phyloP scores from a whole-genome alignment of 2,888 invertebrate genomes.

The Copidosoma aretas region DNA sequence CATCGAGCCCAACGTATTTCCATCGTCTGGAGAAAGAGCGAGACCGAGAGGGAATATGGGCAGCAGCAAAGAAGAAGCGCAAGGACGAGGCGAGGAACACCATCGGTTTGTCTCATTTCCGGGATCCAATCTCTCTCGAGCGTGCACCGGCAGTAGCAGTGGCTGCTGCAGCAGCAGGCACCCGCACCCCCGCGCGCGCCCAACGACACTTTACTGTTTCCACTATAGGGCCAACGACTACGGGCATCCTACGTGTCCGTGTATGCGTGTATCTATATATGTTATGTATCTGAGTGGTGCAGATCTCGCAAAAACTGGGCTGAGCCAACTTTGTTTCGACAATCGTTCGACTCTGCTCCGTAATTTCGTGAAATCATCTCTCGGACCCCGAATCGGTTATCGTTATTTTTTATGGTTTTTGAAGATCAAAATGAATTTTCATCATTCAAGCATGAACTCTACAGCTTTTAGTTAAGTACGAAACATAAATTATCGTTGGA shows the following conservation, averaged over 20 bases:
- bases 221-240: slow-evolving; percentile 10
- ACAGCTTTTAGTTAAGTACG: too few species aligned
- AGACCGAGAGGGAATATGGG: slow-evolving; percentile 3
- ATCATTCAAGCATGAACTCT: too few species aligned
- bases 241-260: not conserved
- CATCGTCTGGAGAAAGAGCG: slow-evolving; percentile 40
- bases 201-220: slow-evolving; percentile 40
- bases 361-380: too few species aligned
- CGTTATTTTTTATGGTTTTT: too few species aligned
- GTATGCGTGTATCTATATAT: too few species aligned
- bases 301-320: slow-evolving; percentile 21
- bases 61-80: slow-evolving; percentile 35
- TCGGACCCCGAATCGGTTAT: too few species aligned
- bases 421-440: too few species aligned
- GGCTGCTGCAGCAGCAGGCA: slow-evolving; percentile 8
- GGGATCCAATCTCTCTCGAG: slow-evolving; percentile 57
- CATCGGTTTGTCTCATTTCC: slow-evolving; percentile 61
- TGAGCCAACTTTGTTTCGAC: slow-evolving; percentile 22
- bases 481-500: too few species aligned
- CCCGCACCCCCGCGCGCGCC: slow-evolving; percentile 12
- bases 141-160: not conserved
- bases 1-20: slow-evolving; percentile 53
- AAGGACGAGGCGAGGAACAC: slow-evolving; percentile 45
- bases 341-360: not conserved
- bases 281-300: not conserved